phyloP scores from a whole-genome alignment of 2,113 vertebrate species.

The Ibidorhyncha struthersii region DNA sequence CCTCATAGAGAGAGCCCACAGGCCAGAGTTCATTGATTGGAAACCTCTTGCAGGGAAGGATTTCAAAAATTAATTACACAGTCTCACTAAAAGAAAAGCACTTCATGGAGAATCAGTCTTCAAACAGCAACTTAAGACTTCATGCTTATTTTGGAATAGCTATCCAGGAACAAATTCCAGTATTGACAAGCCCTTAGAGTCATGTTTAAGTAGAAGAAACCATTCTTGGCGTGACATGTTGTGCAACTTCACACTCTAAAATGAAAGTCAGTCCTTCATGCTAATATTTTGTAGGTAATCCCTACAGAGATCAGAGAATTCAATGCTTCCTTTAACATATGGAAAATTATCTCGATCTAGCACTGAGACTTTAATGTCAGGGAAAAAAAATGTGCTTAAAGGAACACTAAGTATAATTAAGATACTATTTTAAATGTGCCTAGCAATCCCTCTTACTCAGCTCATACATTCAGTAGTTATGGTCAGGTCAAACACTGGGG shows the following conservation, averaged over 20 bases:
- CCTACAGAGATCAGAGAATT: background rate
- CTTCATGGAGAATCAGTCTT: background rate
- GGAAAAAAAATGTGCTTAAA: background rate
- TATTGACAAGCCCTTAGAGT: background rate
- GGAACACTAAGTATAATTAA: background rate
- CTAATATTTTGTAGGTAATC: background rate
- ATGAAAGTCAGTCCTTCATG: background rate
- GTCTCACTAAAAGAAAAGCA: background rate
- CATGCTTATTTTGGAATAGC: background rate
- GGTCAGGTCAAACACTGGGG: background rate
- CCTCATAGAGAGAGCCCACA: background rate
- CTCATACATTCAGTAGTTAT: background rate
- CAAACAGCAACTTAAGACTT: background rate
- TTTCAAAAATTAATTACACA: background rate
- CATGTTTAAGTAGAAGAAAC: background rate
- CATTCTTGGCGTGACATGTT: background rate
- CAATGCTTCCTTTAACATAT: background rate
- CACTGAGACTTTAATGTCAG: background rate
- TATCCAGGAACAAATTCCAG: background rate
- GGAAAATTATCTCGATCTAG: background rate
- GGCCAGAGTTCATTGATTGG: background rate
- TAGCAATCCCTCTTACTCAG: background rate
- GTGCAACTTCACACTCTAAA: background rate
- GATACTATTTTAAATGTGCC: background rate
- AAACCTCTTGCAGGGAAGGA: background rate